These are phyloP conservation scores for Nomada ruficornis DNA, from an alignment of 2,888 invertebrate genomes.

Conservation along the genomic window DNA sequence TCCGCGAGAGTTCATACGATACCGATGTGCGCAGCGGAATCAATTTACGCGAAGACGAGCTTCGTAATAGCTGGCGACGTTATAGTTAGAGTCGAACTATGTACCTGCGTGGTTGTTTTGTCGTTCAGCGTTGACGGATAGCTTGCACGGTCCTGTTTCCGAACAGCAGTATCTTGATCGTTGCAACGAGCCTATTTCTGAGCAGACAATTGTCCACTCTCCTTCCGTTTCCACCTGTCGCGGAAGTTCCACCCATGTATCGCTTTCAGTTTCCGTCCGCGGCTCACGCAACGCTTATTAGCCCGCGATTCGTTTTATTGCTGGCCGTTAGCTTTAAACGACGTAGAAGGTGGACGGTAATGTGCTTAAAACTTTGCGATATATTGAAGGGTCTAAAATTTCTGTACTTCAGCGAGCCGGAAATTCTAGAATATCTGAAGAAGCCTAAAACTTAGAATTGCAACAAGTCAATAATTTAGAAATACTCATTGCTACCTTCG, in stretches of 20 bases:
- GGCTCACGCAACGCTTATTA: conserved; percentile 35
- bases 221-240: conserved; percentile 46
- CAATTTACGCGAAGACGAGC: conserved; percentile 41
- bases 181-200: conserved; percentile 9
- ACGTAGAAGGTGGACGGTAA: too few species aligned
- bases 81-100: background rate
- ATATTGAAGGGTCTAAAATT: too few species aligned
- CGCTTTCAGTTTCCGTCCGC: conserved; percentile 57
- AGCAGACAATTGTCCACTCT: conserved; percentile 19
- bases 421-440: too few species aligned
- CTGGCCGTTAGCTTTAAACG: too few species aligned
- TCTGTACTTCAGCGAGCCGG: too few species aligned
- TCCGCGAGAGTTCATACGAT: conserved; percentile 8
- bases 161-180: conserved; percentile 21
- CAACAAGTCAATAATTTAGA: too few species aligned
- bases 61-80: background rate
- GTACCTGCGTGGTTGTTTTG: background rate
- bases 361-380: too few species aligned
- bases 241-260: conserved; percentile 62
- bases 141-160: background rate
- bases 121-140: too few species aligned
- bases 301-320: background rate
- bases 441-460: too few species aligned
- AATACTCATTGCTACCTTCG: too few species aligned
- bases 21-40: conserved; percentile 45